Base-by-base conservation (phyloP, 2,797 vertebrate species). In the Gadopsis bispinosus region DNA sequence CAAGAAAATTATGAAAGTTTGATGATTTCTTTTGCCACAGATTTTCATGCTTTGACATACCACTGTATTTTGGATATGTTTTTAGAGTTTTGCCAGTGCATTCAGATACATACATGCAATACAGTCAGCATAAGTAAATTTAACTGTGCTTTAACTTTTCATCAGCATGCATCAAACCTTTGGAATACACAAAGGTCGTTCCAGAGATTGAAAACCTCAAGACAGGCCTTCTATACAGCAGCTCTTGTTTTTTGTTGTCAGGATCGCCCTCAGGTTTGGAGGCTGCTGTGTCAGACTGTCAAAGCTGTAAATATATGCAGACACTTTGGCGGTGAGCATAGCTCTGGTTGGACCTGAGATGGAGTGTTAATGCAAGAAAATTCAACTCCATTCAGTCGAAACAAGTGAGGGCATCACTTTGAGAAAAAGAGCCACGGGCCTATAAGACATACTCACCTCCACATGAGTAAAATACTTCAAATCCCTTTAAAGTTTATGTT, bases 401-500 rank as follows among this genome's bases (percentile, higher is more conserved):
- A 55, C 26, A 54, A 63, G 53, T 26, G 26, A 51, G 20, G 56
- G 17, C 22, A 20, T 69, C 71, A 70, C 48, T 48, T 41, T 64
- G 43, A 45, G 47, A 66, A 50, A 53, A 29, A n/a, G 16, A 22
- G n/a, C 61, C 41, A 65, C 20, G 13, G 41, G 45, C 31, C 33
- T 48, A 31, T 48, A 31, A 51, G n/a, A 56, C 19, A 50, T 47
- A 37, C 55, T 67, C 20, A 73, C 35, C 16, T 67, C 48, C 54
- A 48, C 33, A 54, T 47, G n/a, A n/a, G 61, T 19, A 13, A 47
- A 41, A 16, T 7, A 43, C 35, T 62, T 50, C 1, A 61, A 62
- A 62, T 71, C 54, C 29, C 43, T 74, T 35, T 37, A 4, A 63
- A 47, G 56, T 56, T 26, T 71, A 16, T 84, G 53, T 77, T 62